Evolutionary conservation across 2,797 vertebrate genomes (phyloP).

Genomic region (Phaenicophaeus curvirostris): DNA sequence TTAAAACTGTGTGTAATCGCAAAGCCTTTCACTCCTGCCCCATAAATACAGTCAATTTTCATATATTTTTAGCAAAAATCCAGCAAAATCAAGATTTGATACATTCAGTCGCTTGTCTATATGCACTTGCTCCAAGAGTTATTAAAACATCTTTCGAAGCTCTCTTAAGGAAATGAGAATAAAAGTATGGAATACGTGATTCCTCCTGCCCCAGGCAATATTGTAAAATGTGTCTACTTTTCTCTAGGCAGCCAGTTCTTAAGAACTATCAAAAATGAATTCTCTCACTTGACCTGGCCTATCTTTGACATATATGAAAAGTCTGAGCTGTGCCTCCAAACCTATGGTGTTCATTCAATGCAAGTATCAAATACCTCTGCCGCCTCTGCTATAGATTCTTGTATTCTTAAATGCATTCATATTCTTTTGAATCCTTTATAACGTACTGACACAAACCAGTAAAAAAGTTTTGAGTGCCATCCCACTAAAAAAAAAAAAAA

Average conservation of each 20-base stretch:
- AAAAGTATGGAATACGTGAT: neutral
- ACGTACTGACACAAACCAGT: neutral
- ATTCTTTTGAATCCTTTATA: neutral
- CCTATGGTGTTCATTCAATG: neutral
- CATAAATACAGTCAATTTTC: neutral
- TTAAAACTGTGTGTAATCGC: neutral
- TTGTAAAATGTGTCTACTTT: neutral
- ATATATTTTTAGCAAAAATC: neutral
- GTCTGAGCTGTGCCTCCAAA: neutral
- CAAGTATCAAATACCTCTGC: neutral
- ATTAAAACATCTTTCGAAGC: neutral
- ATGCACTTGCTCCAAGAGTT: neutral
- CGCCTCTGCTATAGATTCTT: neutral
- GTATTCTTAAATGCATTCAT: neutral
- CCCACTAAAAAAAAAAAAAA: neutral
- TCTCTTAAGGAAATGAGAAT: neutral
- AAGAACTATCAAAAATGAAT: neutral
- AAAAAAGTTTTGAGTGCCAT: neutral
- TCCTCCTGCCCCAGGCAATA: neutral
- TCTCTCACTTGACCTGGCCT: neutral
- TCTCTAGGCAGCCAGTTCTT: neutral
- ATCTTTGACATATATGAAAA: neutral
- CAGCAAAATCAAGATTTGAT: neutral
- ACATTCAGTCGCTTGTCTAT: neutral
- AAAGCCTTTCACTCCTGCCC: neutral